Base-by-base conservation (phyloP, 37 sponge, comb jelly and placozoan species). In the Beroe ovata region DNA sequence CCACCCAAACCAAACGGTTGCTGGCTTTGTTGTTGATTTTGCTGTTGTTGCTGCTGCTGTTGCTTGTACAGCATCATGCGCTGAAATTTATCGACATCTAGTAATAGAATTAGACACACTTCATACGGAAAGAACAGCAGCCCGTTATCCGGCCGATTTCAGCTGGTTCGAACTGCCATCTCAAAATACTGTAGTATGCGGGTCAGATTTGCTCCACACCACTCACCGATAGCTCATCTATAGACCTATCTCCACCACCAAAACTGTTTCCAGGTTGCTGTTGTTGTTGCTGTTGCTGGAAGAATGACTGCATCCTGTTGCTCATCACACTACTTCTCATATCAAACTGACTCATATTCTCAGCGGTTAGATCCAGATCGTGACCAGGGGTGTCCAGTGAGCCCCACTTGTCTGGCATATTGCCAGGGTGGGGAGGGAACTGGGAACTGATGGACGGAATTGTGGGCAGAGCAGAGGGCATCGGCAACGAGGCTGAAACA, bases 241-340 rank as follows among this genome's bases (percentile, higher is more conserved):
- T 39, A 25, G 84, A n/a, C 33, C 84, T 39, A n/a, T 77, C 84
- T 20, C 35, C 35, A 0, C 84, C 84, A 1, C 84, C 84, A 21
- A 35, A 35, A 19, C 71, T 25, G 28, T 19, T 23, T 36, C 38
- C 38, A 6, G 69, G 69, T 16, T 66, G 69, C n/a, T n/a, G n/a
- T n/a, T n/a, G n/a, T n/a, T n/a, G n/a, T n/a, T n/a, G n/a, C n/a
- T n/a, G n/a, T n/a, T n/a, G n/a, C 35, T 66, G 69, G 54, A 77
- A 77, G 84, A 77, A 77, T n/a, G 84, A 40, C 47, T 77, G 84
- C 84, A 77, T 77, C 22, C 84, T 77, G 84, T 77, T 77, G 47
- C 33, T 40, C 84, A 77, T 39, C 25, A 77, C n/a, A 23, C 25
- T 42, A 6, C 23, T 36, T 30, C 69, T 66, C 54, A 47, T 47